Base-by-base conservation (phyloP, 2,888 invertebrate species). In the Barypeithes pellucidus region DNA sequence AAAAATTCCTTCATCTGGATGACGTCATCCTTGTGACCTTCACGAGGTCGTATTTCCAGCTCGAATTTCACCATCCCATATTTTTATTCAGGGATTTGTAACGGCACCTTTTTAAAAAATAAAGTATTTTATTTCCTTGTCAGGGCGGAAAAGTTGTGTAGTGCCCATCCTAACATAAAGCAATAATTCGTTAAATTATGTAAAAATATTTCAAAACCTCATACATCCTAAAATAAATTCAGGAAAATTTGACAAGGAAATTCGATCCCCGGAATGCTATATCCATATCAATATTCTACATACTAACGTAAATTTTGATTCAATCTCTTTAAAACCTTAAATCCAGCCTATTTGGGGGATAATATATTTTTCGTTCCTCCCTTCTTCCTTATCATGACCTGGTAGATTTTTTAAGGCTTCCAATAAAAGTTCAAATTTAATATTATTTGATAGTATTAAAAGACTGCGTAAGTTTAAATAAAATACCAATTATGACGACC, bases 271-370 rank as follows among this genome's bases (percentile, higher is more conserved):
- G 41, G 22, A 43, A 60, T 60, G 41, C 63, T 43, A 50, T 62
- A 63, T 29, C 47, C 63, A 63, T 50, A 63, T 63, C 63, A 63
- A 50, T 63, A 63, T 63, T 63, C 50, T 50, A 50, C 63, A 47
- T 63, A 63, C 47, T 50, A 63, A 63, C 47, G 63, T 50, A 63
- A 63, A 63, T 63, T 63, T 36, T 50, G 50, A 50, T 50, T 63
- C 63, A 63, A 63, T 63, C 63, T 50, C 63, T 63, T 63, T 63
- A 45, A 63, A 63, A 50, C 63, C 63, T 18, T 36, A 63, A 63
- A 63, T 63, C 63, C 63, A 29, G 45, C 50, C 50, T 50, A 63
- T 63, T 63, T 63, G 43, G 18, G 50, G 63, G 63, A 63, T 63
- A 63, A 63, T 54, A 54, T 54, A 54, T 54, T 54, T 54, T 54